Evolutionary conservation across 2,113 vertebrate genomes (phyloP).

Genomic region (Odontophorus gujanensis): DNA sequence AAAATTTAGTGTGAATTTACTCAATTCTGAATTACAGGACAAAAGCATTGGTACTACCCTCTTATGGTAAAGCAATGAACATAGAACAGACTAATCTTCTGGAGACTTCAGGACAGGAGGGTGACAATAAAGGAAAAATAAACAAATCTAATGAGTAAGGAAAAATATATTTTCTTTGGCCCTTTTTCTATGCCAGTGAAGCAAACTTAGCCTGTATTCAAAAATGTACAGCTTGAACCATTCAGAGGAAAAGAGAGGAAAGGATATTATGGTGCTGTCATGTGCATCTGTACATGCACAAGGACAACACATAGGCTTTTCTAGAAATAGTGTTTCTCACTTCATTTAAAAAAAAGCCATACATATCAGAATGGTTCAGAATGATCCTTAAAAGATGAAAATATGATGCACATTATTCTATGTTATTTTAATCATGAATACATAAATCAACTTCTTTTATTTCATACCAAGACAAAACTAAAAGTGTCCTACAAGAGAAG

Average conservation of each 20-base stretch:
- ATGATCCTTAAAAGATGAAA: not conserved
- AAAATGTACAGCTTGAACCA: not conserved
- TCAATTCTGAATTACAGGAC: not conserved
- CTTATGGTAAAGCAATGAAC: not conserved
- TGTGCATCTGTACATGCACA: not conserved
- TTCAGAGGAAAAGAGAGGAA: not conserved
- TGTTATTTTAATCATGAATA: not conserved
- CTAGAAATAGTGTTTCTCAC: not conserved
- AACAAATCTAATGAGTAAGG: not conserved
- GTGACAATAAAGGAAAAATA: slow-evolving; percentile 20
- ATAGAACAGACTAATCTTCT: slow-evolving; percentile 34
- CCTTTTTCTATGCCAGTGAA: not conserved
- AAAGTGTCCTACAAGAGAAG: not conserved
- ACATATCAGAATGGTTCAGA: not conserved
- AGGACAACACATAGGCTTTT: not conserved
- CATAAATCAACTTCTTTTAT: not conserved
- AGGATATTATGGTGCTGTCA: not conserved
- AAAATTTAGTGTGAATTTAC: not conserved
- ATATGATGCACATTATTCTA: not conserved
- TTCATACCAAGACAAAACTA: not conserved
- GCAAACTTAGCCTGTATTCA: slow-evolving; percentile 17
- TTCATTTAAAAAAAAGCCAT: not conserved
- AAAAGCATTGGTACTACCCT: not conserved
- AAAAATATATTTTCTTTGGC: slow-evolving; percentile 1
- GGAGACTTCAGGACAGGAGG: not conserved